phyloP scores from a whole-genome alignment of 2,113 vertebrate genomes.

The Otus sunia region DNA sequence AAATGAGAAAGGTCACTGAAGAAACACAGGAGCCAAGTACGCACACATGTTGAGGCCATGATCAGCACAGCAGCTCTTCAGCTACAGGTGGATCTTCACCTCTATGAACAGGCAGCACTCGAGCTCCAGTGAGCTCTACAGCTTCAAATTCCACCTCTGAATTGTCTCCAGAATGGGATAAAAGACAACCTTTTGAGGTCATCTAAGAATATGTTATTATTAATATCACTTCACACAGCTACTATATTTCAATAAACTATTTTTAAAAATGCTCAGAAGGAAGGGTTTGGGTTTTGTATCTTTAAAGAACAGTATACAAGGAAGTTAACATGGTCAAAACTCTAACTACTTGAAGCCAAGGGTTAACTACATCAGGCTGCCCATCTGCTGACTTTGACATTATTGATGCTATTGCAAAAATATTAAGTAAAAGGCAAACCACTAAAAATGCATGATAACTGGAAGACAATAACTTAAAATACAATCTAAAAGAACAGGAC shows the following conservation, averaged over 20 bases:
- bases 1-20: not conserved
- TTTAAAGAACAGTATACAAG: not conserved
- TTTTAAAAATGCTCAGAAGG: not conserved
- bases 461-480: not conserved
- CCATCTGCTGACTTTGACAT: not conserved
- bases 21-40: not conserved
- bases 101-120: not conserved
- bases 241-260: not conserved
- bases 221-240: not conserved
- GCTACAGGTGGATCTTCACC: not conserved
- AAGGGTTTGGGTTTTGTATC: not conserved
- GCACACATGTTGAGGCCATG: fast-evolving
- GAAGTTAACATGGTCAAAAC: not conserved
- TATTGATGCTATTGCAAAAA: not conserved
- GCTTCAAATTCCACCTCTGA: not conserved
- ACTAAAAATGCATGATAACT: not conserved
- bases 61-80: not conserved
- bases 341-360: not conserved
- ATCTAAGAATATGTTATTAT: not conserved
- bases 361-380: not conserved
- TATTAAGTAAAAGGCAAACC: not conserved
- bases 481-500: not conserved
- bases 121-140: not conserved
- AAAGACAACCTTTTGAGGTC: not conserved
- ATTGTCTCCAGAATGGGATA: not conserved